Base-by-base conservation (phyloP, 2,888 invertebrate genomes). In the Drosophila monieri region DNA sequence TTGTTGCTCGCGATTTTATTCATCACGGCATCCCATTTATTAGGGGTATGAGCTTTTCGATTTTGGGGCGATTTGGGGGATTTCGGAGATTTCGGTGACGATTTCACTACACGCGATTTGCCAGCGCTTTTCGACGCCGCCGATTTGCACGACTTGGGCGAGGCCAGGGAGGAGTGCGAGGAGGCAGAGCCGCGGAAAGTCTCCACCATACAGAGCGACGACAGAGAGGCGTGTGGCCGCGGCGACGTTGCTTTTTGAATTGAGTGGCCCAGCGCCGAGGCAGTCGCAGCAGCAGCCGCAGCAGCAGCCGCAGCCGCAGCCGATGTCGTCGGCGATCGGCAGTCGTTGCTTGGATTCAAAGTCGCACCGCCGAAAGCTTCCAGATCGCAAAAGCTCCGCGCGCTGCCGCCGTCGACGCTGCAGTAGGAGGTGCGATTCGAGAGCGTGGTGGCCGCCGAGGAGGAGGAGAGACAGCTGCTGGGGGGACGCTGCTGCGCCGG, bases 11-110 rank as follows among this genome's bases (percentile, higher is more conserved):
- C 94, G 70, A 96, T 96, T 91, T 95, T 95, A 91, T 95, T 96
- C 94, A 96, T 95, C 52, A 97, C 97, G 54, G 95, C 94, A 88
- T 97, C 97, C 94, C 97, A 96, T 77, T 96, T 94, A 18, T 92
- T 92, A 41, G 90, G 88, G 52, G 89, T 77, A 53, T 80, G 83
- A 51, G 88, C 57, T 80, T 90, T 91, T 23, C 90, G 89, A 46
- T 44, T 58, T 6, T 56, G 56, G 44, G 65, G 59, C 59, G 58
- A 53, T 39, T 44, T 48, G 0, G 46, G 51, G 1, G 18, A 15
- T 43, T 46, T 54, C 12, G 41, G 35, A 15, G 54, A 57, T 64
- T 54, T 74, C 47, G 68, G 60, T 9, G 61, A 47, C 14, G 60
- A 46, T 30, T 60, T 60, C 3, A 60, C 60, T 15, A 15, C 30